Base-by-base conservation (phyloP, 2,888 invertebrate species). In the Microctonus brassicae region DNA sequence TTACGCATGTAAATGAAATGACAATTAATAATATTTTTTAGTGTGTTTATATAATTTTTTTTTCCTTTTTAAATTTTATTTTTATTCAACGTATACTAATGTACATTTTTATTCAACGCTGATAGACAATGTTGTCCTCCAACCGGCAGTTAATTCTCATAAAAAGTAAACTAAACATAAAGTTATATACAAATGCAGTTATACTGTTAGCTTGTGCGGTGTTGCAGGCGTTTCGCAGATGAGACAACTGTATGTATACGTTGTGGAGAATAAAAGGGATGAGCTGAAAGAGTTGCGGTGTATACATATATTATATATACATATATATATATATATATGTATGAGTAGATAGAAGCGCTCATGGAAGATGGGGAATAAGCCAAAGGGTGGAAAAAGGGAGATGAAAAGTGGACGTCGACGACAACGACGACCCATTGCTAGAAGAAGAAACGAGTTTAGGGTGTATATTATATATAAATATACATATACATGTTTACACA, bases 121-220 rank as follows among this genome's bases (percentile, higher is more conserved):
- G 47, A 64, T 64, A 52, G 53, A 64, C 33, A 53, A 53, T 64
- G 47, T 64, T 64, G 33, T 64, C 33, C n/a, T 6, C 62, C 62
- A 47, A 24, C 62, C 42, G 22, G 13, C 60, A 17, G 80, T 83
- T 81, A 79, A 79, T 83, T 83, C 82, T 82, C 80, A 78, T 83
- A 80, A 80, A 76, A 61, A 60, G 72, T 47, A 61, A 60, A 75
- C 77, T 77, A 81, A 83, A 81, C 76, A 79, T 76, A 66, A 79
- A 85, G 83, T 84, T 83, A 81, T 79, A 65, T 61, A 68, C 62
- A 79, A 77, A 81, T 77, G 78, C 80, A 76, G 77, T 79, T 75
- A 76, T 70, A 70, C 70, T 73, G 66, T 69, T 71, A 69, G 68
- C 62, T 53, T 73, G 64, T 29, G 60, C 55, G 7, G 7, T n/a